Conservation (phyloP, 1,140 invertebrate species). For the Panagrolaimus sp. region DNA sequence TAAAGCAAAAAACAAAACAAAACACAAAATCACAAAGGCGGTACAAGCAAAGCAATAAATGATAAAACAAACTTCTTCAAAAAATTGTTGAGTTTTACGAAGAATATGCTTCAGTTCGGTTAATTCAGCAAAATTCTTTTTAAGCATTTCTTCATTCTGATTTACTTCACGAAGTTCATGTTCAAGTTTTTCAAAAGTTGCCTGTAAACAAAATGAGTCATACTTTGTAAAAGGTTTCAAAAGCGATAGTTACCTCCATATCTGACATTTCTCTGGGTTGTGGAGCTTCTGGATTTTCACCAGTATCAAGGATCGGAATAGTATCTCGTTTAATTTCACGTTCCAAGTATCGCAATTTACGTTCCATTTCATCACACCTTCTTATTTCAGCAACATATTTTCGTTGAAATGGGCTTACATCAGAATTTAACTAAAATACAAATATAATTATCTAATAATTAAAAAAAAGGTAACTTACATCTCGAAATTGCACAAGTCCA, state of each 20-base stretch:
- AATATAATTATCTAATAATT: background rate
- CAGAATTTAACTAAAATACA: conserved; percentile 64
- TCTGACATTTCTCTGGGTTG: conserved; percentile 93
- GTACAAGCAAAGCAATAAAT: too few relatives aligned
- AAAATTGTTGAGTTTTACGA: conserved; percentile 85
- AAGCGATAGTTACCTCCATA: conserved; percentile 69
- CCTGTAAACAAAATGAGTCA: conserved; percentile 63
- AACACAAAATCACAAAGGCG: too few relatives aligned
- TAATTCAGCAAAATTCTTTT: conserved; percentile 85
- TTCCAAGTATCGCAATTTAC: conserved; percentile 86
- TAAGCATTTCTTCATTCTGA: conserved; percentile 82
- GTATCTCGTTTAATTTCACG: conserved; percentile 89
- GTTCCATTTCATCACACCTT: conserved; percentile 84
- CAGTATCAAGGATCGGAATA: conserved; percentile 83
- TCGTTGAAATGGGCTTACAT: conserved; percentile 78
- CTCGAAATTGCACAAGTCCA: conserved; percentile 80
- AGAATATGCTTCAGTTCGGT: conserved; percentile 86
- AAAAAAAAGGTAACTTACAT: conserved; percentile 65
- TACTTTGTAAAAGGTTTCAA: too few relatives aligned
- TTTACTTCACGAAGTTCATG: conserved; percentile 85
- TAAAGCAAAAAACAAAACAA: too few relatives aligned
- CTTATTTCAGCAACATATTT: conserved; percentile 84
- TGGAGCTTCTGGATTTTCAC: conserved; percentile 85
- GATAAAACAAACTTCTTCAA: conserved; percentile 73
- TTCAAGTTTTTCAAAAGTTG: conserved; percentile 83